Conservation (phyloP, 1,140 invertebrate genomes). For the Drosophila ambigua region DNA sequence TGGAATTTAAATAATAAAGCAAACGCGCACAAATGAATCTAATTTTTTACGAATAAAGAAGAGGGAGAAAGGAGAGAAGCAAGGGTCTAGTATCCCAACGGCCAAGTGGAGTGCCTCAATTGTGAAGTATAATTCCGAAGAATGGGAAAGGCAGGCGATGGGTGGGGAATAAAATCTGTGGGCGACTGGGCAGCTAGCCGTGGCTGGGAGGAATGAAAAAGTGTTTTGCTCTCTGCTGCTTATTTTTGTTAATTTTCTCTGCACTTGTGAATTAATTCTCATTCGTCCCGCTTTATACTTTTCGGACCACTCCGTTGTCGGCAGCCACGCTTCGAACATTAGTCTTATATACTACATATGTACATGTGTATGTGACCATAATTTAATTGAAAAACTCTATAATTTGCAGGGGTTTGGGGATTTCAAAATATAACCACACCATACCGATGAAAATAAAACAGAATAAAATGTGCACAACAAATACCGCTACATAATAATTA, state of each 20-base stretch:
- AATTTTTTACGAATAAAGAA: slow-evolving; percentile 79
- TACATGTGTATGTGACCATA: no score
- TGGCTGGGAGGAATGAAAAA: slow-evolving; percentile 66
- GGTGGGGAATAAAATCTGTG: slow-evolving; percentile 10
- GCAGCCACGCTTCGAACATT: background rate
- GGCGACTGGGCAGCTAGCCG: background rate
- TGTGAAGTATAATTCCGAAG: slow-evolving; percentile 7
- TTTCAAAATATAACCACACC: no score
- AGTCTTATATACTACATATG: no score
- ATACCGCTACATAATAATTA: no score
- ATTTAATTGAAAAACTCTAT: no score
- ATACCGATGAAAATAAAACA: no score
- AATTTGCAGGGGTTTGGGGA: no score
- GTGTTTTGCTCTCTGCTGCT: slow-evolving; percentile 67
- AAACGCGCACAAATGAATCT: slow-evolving; percentile 82
- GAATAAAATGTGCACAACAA: no score
- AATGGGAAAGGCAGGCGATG: background rate
- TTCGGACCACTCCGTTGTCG: slow-evolving; percentile 34
- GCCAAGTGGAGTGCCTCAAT: slow-evolving; percentile 36
- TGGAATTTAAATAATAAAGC: slow-evolving; percentile 82
- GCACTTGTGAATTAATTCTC: slow-evolving; percentile 74
- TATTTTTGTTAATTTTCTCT: slow-evolving; percentile 72
- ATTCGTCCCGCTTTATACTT: slow-evolving; percentile 50
- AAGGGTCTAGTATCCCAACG: slow-evolving; percentile 22
- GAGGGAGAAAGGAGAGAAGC: slow-evolving; percentile 8